phyloP scores from a whole-genome alignment of 2,888 invertebrate genomes.

The Apamea epomidion region DNA sequence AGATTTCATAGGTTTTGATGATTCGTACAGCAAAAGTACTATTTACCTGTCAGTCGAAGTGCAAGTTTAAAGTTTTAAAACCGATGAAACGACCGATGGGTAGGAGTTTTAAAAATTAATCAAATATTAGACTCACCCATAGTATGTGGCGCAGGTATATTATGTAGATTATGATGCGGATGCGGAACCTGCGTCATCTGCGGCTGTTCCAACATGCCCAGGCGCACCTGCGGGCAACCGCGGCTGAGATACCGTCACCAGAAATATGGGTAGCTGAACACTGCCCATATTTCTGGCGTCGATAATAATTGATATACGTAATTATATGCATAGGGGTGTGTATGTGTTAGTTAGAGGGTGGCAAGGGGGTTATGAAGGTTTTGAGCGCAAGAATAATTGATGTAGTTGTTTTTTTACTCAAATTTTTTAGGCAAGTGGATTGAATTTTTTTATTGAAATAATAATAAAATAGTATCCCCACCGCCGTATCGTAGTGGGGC shows the following conservation, averaged over 20 bases:
- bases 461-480: no score
- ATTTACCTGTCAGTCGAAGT: not conserved
- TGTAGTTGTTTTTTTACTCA: no score
- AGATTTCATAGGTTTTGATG: not conserved
- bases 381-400: no score
- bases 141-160: constrained; percentile 80
- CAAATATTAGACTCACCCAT: constrained; percentile 74
- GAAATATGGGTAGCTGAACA: constrained; percentile 25
- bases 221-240: constrained; percentile 74
- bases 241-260: constrained; percentile 31
- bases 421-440: no score
- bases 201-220: constrained; percentile 77
- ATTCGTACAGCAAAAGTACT: not conserved
- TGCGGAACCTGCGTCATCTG: constrained; percentile 76
- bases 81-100: not conserved
- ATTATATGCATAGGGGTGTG: constrained; percentile 17
- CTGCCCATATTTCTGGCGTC: constrained; percentile 44
- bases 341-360: no score
- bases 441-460: no score
- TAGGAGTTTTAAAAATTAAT: not conserved
- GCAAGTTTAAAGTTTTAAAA: not conserved
- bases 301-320: constrained; percentile 34
- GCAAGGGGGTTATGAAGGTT: no score
- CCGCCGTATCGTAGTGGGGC: no score
- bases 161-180: constrained; percentile 82